phyloP scores from a whole-genome alignment of 2,113 vertebrate species.

The Perca fluviatilis region DNA sequence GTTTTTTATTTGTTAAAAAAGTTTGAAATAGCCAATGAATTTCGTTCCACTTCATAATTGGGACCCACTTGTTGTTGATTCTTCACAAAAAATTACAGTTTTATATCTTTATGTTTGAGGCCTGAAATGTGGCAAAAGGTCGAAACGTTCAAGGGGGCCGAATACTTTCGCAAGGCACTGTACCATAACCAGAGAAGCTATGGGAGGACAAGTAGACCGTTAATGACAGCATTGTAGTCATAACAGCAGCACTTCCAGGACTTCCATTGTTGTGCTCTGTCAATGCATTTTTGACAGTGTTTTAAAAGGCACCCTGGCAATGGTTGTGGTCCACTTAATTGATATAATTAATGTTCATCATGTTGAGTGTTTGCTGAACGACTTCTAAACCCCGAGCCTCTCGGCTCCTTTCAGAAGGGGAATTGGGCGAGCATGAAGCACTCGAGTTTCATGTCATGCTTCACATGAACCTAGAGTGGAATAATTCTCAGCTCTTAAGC shows the following conservation, averaged over 20 bases:
- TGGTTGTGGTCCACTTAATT: constrained; percentile 76
- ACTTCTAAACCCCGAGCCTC: constrained; percentile 72
- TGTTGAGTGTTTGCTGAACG: constrained; percentile 75
- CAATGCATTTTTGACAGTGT: constrained; percentile 51
- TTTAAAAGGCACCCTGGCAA: constrained; percentile 62
- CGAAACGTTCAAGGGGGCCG: too few relatives aligned
- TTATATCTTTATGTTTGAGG: too few relatives aligned
- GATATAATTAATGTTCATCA: constrained; percentile 80
- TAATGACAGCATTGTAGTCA: too few relatives aligned
- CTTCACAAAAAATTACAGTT: too few relatives aligned
- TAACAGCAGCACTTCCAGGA: constrained; percentile 8
- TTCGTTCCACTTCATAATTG: too few relatives aligned
- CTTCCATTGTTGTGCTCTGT: constrained; percentile 39
- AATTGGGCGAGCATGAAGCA: constrained; percentile 76
- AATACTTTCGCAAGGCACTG: too few relatives aligned
- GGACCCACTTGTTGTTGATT: too few relatives aligned
- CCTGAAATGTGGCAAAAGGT: too few relatives aligned
- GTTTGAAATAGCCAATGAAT: too few relatives aligned
- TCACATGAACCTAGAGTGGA: constrained; percentile 79
- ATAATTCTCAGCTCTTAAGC: constrained; percentile 81
- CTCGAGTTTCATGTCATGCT: constrained; percentile 80
- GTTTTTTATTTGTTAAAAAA: too few relatives aligned
- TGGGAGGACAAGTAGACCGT: background rate
- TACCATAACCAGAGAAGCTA: background rate
- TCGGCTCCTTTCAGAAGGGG: constrained; percentile 76